Base-by-base conservation (phyloP, 2,113 vertebrate genomes). In the Rissa tridactyla region DNA sequence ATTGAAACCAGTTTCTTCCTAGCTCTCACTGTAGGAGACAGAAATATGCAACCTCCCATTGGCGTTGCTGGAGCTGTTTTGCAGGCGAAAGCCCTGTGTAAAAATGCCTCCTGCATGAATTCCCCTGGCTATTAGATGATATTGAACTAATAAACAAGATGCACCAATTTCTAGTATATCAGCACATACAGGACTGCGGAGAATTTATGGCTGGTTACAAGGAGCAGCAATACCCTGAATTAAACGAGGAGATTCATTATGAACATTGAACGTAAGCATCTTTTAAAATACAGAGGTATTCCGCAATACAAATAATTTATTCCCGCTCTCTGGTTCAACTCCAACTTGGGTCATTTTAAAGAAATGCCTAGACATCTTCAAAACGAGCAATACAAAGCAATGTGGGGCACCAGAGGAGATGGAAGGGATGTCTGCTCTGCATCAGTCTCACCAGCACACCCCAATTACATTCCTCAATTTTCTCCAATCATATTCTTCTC, bases 191-290 rank as follows among this genome's bases (percentile, higher is more conserved):
- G 44, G 47, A 44, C 86, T 72, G 40, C 8, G 65, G 70, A 92
- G 72, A 94, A 86, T 95, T 93, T 95, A 84, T n/a, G 29, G 21
- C 81, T 82, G 51, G 27, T 66, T 92, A 55, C 42, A 66, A 58
- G 55, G 26, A 88, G 57, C 65, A 92, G 92, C 51, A 80, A 75
- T 49, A 82, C 5, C 60, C 40, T n/a, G 75, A 84, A 79, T 82
- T 91, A 82, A 94, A 87, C 46, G 13, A 91, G 61, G 30, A 91
- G 49, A 29, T 84, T 76, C 29, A n/a, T 46, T 82, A 87, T 73
- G 82, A 89, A 76, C 62, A 76, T 3, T 0, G 0, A 85, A 89
- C 22, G 13, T 49, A 79, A 90, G 36, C 49, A 82, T 76, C 54
- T 88, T 88, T 94, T 69, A 68, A 86, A 96, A 70, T 68, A 84